A percentile compares a stretch with the other conserved stretches of the same genome.
These are phyloP conservation scores for Dolichoris vasculosae DNA, from an alignment of 1,140 invertebrate species.

Conservation along the genomic window DNA sequence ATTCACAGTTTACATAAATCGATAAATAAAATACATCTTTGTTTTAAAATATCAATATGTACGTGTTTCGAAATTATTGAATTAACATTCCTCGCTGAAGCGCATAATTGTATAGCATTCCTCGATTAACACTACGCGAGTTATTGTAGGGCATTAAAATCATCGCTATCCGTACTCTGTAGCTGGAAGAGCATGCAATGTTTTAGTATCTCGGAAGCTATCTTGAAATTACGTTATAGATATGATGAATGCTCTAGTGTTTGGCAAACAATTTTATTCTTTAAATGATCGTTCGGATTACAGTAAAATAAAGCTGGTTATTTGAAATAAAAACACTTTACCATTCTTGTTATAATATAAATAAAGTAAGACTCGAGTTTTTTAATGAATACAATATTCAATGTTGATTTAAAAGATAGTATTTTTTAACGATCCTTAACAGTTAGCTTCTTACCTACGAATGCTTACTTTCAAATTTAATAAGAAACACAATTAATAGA, in stretches of 20 bases:
- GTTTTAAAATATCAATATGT: not conserved
- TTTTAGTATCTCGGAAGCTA: not conserved
- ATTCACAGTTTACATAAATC: not conserved
- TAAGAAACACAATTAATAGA: not conserved
- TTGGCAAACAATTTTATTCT: not conserved
- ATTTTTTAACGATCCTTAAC: not conserved
- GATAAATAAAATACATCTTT: not conserved
- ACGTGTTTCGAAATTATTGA: not conserved
- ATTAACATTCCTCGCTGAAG: conserved; percentile 8
- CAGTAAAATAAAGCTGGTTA: not conserved
- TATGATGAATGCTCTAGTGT: not conserved
- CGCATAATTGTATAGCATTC: not conserved
- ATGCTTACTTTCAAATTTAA: not conserved
- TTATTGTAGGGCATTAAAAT: not conserved
- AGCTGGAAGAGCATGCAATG: not conserved
- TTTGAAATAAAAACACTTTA: not conserved
- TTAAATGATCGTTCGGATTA: not conserved
- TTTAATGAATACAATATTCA: conserved; percentile 1
- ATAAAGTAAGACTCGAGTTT: not conserved
- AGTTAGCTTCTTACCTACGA: not conserved
- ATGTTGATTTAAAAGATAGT: not conserved
- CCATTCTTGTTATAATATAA: not conserved
- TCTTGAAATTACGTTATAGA: not conserved
- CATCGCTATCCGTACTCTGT: not conserved
- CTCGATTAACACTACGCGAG: not conserved